Base-by-base conservation (phyloP, 2,888 invertebrate species). In the Chrysotoxum bicinctum region DNA sequence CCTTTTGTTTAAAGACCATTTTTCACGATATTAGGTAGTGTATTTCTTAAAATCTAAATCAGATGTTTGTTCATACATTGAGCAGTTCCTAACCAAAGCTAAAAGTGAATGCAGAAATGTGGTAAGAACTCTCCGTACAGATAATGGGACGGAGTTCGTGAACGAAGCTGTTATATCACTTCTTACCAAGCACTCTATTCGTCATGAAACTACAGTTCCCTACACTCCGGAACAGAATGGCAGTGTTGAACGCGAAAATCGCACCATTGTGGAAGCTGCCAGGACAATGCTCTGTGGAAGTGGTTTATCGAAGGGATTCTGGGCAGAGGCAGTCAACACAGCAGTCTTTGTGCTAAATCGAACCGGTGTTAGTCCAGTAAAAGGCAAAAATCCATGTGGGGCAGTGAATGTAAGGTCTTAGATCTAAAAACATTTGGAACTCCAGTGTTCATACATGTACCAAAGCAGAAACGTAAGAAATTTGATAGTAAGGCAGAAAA, bases 311-410 rank as follows among this genome's bases (percentile, higher is more conserved):
- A 83, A 87, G 37, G 81, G 77, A 9, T 82, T 90, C 8, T 91
- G 91, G 91, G 90, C 90, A n/a, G 91, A 91, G 87, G 91, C 91
- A 1, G 89, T 90, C 0, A 88, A 89, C 16, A 72, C 88, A 9
- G 89, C 89, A 19, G 82, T 69, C 4, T 87, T 86, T 58, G 43
- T 89, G n/a, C 78, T 88, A 32, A 90, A 90, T 50, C 72, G 87
- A 32, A 72, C 56, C 16, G 78, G 52, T 1, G 50, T 40, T 7
- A 70, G 68, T 10, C 10, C 48, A 8, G 16, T 72, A 2, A 68
- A 87, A n/a, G 16, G 70, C 10, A 87, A 87, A 81, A 90, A 90
- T 0, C 90, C 91, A 88, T 72, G 91, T 87, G 87, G 52, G 89
- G 19, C 43, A 56, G 23, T 19, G 10, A 52, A 23, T 66, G 35